Conservation (phyloP, 2,113 vertebrate species). For the Ceratotherium simum region DNA sequence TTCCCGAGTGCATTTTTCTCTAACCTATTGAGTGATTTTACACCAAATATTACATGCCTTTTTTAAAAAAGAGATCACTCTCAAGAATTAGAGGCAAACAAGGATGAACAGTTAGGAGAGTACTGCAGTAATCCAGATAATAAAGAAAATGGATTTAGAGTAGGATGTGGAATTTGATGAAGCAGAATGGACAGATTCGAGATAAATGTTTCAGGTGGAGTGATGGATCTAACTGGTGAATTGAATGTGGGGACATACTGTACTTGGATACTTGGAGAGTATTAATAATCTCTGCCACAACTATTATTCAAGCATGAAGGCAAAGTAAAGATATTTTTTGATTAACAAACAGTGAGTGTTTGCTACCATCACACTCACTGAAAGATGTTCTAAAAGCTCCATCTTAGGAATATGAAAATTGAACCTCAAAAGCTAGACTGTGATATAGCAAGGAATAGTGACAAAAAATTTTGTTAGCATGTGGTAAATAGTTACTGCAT, state of each 20-base stretch:
- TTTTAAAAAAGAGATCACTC: neutral
- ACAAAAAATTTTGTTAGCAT: neutral
- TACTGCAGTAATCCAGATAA: neutral
- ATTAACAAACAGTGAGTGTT: neutral
- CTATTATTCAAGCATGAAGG: neutral
- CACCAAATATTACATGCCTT: neutral
- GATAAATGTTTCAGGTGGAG: neutral
- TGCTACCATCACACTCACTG: neutral
- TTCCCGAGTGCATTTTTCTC: neutral
- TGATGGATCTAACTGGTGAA: neutral
- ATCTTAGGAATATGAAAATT: neutral
- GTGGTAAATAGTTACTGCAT: neutral
- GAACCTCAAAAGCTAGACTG: neutral
- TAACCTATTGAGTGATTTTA: neutral
- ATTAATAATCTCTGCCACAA: neutral
- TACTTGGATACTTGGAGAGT: neutral
- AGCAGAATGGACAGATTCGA: neutral
- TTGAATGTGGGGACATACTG: neutral
- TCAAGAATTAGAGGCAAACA: neutral
- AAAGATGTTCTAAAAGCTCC: neutral
- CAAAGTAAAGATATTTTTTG: slow-evolving; percentile 1
- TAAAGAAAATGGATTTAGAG: neutral
- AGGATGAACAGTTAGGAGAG: neutral
- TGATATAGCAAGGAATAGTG: neutral
- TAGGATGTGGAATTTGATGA: neutral